Percentiles rank a stretch among this genome's conserved stretches.
phyloP scores from a whole-genome alignment of 2,888 invertebrate genomes.

The Aspidiotus destructor region DNA sequence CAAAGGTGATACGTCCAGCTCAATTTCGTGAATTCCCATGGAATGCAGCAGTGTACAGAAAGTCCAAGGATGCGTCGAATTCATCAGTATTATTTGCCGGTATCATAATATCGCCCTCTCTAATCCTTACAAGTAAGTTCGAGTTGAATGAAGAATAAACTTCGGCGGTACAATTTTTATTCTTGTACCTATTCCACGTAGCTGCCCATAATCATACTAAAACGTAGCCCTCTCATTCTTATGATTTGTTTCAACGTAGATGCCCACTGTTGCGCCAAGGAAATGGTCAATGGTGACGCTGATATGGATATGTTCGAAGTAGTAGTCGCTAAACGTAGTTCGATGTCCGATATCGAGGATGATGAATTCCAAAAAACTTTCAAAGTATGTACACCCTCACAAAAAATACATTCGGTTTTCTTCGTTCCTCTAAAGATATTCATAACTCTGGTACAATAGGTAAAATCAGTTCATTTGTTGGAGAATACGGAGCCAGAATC shows the following conservation, averaged over 20 bases:
- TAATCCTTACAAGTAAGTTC: neutral
- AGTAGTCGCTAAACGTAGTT: neutral
- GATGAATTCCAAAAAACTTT: neutral
- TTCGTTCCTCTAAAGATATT: too few species aligned
- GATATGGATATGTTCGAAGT: constrained; percentile 2
- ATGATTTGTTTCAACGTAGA: neutral
- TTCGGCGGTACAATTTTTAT: too few species aligned
- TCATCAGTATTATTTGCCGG: neutral
- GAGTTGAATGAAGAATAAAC: neutral
- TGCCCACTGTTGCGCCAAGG: neutral
- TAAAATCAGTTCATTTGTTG: neutral
- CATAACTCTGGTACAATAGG: neutral
- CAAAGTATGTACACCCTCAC: neutral
- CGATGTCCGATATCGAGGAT: neutral
- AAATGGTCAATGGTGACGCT: neutral
- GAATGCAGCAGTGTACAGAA: neutral
- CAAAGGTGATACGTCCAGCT: neutral
- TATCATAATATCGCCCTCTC: neutral
- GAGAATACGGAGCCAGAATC: too few species aligned
- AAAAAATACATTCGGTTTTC: neutral
- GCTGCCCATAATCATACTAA: too few species aligned
- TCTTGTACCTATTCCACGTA: neutral
- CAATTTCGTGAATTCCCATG: neutral
- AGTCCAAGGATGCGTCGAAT: neutral
- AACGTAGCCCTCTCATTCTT: too few species aligned